These are phyloP conservation scores for Callyntrura sp. DNA, from an alignment of 2,888 invertebrate genomes.

Conservation along the genomic window DNA sequence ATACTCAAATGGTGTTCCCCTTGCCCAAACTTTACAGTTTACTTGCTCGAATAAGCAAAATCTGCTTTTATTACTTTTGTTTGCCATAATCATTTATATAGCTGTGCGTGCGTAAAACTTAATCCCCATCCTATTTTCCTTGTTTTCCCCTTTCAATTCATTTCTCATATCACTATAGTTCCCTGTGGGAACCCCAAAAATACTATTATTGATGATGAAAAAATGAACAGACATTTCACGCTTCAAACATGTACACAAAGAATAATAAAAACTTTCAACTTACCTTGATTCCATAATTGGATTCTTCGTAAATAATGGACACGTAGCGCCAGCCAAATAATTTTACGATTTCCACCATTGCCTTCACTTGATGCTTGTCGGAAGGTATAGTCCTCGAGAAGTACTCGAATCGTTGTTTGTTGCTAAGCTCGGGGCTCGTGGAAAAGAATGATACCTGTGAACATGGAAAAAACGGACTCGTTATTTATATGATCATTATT, in stretches of 20 bases:
- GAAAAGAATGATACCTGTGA: conserved; percentile 97
- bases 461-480: background rate
- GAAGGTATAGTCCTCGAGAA: conserved; percentile 98
- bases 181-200: background rate
- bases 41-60: background rate
- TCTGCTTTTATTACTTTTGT: conserved; percentile 41
- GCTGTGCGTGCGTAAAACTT: conserved; percentile 18
- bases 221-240: background rate
- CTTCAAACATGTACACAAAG: background rate
- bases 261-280: conserved; percentile 80
- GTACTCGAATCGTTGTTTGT: conserved; percentile 97
- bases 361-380: conserved; percentile 96
- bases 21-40: no score
- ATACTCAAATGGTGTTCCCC: no score
- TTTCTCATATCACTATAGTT: conserved; percentile 2
- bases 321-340: conserved; percentile 97
- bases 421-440: conserved; percentile 96
- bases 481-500: background rate
- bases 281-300: conserved; percentile 98
- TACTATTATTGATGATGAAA: background rate
- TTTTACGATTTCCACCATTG: conserved; percentile 97
- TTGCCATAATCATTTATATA: conserved; percentile 24
- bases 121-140: background rate
- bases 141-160: background rate
- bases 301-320: conserved; percentile 98